phyloP scores from a whole-genome alignment of 1,140 invertebrate species.

The Periplaneta americana region DNA sequence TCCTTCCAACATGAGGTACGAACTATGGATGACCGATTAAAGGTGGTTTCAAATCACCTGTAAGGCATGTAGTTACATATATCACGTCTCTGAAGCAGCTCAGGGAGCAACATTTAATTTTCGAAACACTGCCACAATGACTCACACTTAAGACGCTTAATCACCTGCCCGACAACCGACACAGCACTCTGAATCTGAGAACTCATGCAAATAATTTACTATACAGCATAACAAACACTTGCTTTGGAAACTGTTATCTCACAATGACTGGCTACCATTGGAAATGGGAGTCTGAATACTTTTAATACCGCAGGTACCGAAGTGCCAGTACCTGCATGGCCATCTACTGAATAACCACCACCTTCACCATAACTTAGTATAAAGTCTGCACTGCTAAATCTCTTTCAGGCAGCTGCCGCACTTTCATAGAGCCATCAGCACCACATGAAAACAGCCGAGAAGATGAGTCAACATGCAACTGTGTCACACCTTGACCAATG shows the following conservation, averaged over 20 bases:
- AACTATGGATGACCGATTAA: background rate
- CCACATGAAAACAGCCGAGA: slow-evolving; percentile 94
- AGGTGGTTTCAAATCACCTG: background rate
- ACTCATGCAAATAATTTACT: too few relatives aligned
- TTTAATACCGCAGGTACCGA: background rate
- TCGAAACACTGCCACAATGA: background rate
- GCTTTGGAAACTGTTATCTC: background rate
- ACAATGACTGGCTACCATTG: background rate
- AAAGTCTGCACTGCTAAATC: slow-evolving; percentile 33
- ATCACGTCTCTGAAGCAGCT: background rate
- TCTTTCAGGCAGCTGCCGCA: slow-evolving; percentile 78
- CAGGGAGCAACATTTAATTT: background rate
- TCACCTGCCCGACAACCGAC: background rate
- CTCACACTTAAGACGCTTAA: background rate
- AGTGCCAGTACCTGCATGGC: background rate
- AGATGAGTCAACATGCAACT: slow-evolving; percentile 82
- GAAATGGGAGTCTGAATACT: background rate
- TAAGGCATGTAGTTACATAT: background rate
- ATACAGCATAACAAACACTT: background rate
- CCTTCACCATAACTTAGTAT: too few relatives aligned
- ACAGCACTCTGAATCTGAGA: background rate
- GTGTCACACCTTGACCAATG: slow-evolving; percentile 93
- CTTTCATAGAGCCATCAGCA: slow-evolving; percentile 97
- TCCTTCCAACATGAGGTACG: background rate
- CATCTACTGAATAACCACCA: too few relatives aligned